phyloP scores from a whole-genome alignment of 2,888 invertebrate genomes.

The Tipula unca region DNA sequence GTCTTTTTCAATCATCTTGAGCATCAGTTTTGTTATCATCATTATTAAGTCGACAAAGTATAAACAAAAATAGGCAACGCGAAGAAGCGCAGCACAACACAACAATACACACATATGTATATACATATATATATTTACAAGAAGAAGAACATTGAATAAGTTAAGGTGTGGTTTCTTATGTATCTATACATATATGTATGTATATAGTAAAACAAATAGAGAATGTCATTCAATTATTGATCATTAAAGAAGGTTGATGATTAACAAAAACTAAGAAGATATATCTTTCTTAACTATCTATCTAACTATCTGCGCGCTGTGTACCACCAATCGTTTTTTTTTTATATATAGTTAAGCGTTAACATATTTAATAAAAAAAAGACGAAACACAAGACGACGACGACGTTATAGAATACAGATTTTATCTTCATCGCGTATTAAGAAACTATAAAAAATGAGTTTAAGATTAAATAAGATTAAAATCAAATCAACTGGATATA shows the following conservation, averaged over 20 bases:
- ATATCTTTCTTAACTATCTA: neutral
- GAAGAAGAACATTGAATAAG: neutral
- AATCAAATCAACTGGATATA: neutral
- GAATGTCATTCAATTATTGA: slow-evolving; percentile 8
- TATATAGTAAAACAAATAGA: neutral
- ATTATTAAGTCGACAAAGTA: neutral
- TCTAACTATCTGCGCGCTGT: neutral
- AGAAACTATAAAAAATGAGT: neutral
- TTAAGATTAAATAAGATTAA: slow-evolving; percentile 8
- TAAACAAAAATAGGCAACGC: neutral
- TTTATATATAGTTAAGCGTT: neutral
- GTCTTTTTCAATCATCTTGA: neutral
- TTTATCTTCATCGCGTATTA: neutral
- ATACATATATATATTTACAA: too few species aligned
- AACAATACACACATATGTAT: too few species aligned
- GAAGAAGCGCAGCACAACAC: neutral
- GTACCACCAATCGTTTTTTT: neutral
- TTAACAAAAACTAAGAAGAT: neutral
- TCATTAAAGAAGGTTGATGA: slow-evolving; percentile 8
- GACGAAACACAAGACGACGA: neutral
- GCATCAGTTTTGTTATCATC: neutral
- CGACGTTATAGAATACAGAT: neutral
- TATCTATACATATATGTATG: neutral
- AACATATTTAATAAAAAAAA: neutral
- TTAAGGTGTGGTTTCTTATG: neutral